Percentiles rank a stretch among this genome's conserved stretches.
Conservation (phyloP, 2,797 vertebrate genomes). For the Hafferia zeledoni region DNA sequence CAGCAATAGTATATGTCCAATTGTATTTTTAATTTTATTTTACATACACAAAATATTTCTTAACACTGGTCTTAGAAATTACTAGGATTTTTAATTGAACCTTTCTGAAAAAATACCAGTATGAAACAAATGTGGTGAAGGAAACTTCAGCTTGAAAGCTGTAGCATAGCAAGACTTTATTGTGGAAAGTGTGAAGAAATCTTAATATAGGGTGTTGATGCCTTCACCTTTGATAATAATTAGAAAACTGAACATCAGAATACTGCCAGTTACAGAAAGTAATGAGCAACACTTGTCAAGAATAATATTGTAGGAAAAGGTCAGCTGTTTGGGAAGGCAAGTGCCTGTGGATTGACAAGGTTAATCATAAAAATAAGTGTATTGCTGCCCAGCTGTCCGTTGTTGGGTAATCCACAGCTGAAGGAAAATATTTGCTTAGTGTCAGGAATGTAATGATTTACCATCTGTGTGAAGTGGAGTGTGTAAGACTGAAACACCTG, state of each 20-base stretch:
- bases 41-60: not conserved
- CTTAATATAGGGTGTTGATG: not conserved
- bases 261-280: not conserved
- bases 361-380: conserved; percentile 1
- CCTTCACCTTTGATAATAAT: not conserved
- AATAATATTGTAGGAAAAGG: not conserved
- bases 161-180: not conserved
- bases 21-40: not conserved
- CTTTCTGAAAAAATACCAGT: not conserved
- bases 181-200: not conserved
- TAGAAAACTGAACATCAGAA: not conserved
- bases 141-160: not conserved
- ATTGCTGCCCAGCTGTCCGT: not conserved
- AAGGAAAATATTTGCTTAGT: not conserved
- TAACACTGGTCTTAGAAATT: not conserved
- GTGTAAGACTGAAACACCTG: not conserved
- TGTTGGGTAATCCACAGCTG: not conserved
- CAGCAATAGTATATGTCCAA: not conserved
- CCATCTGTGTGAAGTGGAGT: not conserved
- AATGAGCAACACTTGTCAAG: not conserved
- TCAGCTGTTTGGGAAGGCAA: not conserved
- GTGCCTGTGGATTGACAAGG: not conserved
- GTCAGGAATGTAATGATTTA: not conserved
- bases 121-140: not conserved
- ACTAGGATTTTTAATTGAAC: not conserved